A percentile compares a stretch with the other conserved stretches of the same genome.
phyloP scores from a whole-genome alignment of 2,888 invertebrate genomes.

The Choristoneura rosaceana region DNA sequence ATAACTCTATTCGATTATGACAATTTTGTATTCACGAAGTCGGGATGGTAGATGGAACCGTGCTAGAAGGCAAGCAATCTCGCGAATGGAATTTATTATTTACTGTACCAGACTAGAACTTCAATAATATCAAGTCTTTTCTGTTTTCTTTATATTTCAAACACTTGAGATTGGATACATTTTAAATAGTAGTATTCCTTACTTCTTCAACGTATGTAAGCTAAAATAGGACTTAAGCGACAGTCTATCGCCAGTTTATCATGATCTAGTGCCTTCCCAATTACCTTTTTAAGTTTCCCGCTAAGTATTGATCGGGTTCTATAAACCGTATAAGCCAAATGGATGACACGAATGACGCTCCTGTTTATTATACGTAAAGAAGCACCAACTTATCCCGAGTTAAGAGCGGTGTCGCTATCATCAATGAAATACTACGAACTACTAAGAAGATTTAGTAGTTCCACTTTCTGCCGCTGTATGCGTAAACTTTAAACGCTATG shows the following conservation, averaged over 20 bases:
- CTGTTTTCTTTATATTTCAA: background rate
- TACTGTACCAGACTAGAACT: background rate
- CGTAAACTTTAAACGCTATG: conserved; percentile 35
- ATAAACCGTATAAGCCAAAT: conserved; percentile 47
- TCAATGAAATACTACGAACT: background rate
- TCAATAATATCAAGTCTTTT: background rate
- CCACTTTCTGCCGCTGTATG: conserved; percentile 3
- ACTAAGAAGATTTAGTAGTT: background rate
- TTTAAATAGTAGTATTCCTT: background rate
- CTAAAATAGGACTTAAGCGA: background rate
- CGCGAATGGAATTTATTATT: conserved; percentile 33
- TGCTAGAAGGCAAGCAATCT: conserved; percentile 61
- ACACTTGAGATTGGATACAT: too few relatives aligned
- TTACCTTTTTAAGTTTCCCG: conserved; percentile 32
- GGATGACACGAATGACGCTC: conserved; percentile 49
- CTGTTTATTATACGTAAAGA: conserved; percentile 50
- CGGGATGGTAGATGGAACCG: conserved; percentile 82
- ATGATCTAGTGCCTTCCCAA: conserved; percentile 38
- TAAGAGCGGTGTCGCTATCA: conserved; percentile 6
- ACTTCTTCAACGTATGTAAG: background rate
- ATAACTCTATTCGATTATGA: conserved; percentile 62
- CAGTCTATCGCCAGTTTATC: conserved; percentile 16
- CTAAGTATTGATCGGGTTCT: conserved; percentile 34
- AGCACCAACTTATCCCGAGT: conserved; percentile 15
- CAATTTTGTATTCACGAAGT: conserved; percentile 60